Percentiles rank a stretch among this genome's conserved stretches.
These are phyloP conservation scores for Drosophila pseudoobscura DNA, from an alignment of 1,140 invertebrate genomes.

Conservation along the genomic window DNA sequence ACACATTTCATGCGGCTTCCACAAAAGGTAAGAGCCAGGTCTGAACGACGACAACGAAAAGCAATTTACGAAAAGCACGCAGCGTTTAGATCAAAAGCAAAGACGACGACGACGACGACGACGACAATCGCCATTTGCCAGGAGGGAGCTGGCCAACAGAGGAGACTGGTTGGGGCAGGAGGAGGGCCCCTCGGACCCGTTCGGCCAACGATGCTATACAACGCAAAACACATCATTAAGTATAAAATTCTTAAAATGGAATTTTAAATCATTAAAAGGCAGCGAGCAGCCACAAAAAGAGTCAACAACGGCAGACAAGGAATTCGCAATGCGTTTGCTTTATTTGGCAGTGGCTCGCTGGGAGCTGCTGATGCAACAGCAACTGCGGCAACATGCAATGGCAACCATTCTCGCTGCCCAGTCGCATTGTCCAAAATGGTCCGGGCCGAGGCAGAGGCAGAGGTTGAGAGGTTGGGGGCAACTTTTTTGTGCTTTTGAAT, in stretches of 20 bases:
- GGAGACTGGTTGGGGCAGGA: too few relatives aligned
- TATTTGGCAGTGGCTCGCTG: slow-evolving; percentile 66
- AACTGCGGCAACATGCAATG: slow-evolving; percentile 66
- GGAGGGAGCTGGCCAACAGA: slow-evolving; percentile 14
- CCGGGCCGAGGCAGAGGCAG: slow-evolving; percentile 27
- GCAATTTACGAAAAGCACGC: slow-evolving; percentile 80
- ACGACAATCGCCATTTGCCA: slow-evolving; percentile 62
- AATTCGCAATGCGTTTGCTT: slow-evolving; percentile 82
- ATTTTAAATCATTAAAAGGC: slow-evolving; percentile 84
- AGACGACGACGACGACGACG: slow-evolving; percentile 48
- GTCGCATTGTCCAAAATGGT: slow-evolving; percentile 77
- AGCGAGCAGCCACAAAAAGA: slow-evolving; percentile 44
- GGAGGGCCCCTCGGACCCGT: background rate
- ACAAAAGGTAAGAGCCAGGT: slow-evolving; percentile 67
- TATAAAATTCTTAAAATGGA: slow-evolving; percentile 84
- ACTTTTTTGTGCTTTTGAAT: slow-evolving; percentile 33
- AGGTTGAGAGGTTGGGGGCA: slow-evolving; percentile 53
- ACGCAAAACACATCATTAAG: slow-evolving; percentile 84
- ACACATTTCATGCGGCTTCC: slow-evolving; percentile 82
- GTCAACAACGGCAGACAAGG: slow-evolving; percentile 50
- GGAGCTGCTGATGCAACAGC: slow-evolving; percentile 45
- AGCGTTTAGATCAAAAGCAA: slow-evolving; percentile 79
- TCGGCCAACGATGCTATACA: slow-evolving; percentile 66
- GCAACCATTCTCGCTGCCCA: slow-evolving; percentile 62
- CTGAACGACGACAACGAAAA: slow-evolving; percentile 74